A percentile compares a stretch with the other conserved stretches of the same genome.
Evolutionary conservation across 2,113 vertebrate genomes (phyloP).

Genomic region (Spheniscus mendiculus): DNA sequence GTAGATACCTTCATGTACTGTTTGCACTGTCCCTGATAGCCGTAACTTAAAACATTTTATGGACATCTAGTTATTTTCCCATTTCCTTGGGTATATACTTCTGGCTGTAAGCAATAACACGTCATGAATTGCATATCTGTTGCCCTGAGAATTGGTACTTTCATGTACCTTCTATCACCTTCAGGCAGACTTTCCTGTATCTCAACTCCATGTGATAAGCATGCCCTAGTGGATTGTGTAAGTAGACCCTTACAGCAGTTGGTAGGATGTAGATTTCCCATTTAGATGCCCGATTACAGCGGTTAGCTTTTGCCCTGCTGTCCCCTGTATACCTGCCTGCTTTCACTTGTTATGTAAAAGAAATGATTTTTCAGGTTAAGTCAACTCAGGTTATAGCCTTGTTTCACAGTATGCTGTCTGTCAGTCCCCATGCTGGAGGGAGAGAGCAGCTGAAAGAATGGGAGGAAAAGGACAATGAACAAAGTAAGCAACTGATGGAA

Average conservation of each 20-base stretch:
- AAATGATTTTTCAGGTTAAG: not conserved
- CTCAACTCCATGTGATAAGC: not conserved
- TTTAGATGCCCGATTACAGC: not conserved
- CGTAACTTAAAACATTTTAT: not conserved
- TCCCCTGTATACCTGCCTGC: not conserved
- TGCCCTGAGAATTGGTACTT: not conserved
- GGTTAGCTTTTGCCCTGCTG: not conserved
- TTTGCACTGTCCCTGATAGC: accelerated
- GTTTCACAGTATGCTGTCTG: not conserved
- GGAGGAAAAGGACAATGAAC: not conserved
- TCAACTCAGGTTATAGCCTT: not conserved
- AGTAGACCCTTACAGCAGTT: not conserved
- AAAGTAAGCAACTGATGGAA: not conserved
- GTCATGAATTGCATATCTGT: not conserved
- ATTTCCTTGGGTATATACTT: not conserved
- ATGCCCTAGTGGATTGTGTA: not conserved
- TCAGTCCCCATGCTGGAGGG: not conserved
- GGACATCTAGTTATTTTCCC: not conserved
- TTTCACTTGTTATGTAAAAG: not conserved
- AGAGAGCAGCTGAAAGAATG: not conserved
- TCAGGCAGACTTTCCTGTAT: not conserved
- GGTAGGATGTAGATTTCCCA: not conserved
- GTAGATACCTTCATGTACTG: not conserved
- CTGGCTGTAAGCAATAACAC: not conserved
- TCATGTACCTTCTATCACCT: not conserved